Evolutionary conservation across 2,797 vertebrate species (phyloP).

Genomic region (Neopelma chrysocephalum): DNA sequence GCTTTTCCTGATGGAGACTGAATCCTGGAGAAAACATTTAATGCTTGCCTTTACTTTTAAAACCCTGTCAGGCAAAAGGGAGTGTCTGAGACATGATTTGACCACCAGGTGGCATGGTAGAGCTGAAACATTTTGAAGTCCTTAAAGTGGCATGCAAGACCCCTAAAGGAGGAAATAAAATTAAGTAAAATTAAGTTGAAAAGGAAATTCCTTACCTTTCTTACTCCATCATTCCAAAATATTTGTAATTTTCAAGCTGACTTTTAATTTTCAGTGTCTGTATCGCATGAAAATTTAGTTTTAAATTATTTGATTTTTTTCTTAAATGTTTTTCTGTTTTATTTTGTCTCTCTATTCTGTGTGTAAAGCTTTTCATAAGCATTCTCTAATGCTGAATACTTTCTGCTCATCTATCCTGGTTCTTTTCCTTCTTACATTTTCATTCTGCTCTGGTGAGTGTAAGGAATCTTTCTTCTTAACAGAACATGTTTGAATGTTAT

Average conservation of each 20-base stretch:
- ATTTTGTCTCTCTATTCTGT: conserved; percentile 64
- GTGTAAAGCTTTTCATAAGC: conserved; percentile 70
- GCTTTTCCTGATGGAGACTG: neutral
- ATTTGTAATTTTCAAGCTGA: neutral
- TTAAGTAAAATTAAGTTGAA: neutral
- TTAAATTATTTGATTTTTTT: conserved; percentile 9
- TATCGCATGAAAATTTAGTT: neutral
- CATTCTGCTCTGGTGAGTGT: conserved; percentile 73
- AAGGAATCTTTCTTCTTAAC: conserved; percentile 69
- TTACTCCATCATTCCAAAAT: neutral
- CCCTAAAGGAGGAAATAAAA: neutral
- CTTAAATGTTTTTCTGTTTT: conserved; percentile 58
- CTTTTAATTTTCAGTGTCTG: neutral
- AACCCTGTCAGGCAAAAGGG: neutral
- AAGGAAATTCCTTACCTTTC: conserved; percentile 26
- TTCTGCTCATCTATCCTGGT: conserved; percentile 69
- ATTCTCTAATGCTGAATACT: conserved; percentile 70
- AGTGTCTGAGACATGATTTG: neutral
- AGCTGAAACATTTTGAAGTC: neutral
- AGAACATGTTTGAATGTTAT: conserved; percentile 31
- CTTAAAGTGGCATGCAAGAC: accelerated
- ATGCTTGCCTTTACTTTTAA: neutral
- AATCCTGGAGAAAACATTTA: neutral
- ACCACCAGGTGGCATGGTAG: conserved; percentile 68
- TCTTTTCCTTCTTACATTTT: conserved; percentile 73